Evolutionary conservation across 1,140 invertebrate species (phyloP).

Genomic region (Eurosta solidaginis): DNA sequence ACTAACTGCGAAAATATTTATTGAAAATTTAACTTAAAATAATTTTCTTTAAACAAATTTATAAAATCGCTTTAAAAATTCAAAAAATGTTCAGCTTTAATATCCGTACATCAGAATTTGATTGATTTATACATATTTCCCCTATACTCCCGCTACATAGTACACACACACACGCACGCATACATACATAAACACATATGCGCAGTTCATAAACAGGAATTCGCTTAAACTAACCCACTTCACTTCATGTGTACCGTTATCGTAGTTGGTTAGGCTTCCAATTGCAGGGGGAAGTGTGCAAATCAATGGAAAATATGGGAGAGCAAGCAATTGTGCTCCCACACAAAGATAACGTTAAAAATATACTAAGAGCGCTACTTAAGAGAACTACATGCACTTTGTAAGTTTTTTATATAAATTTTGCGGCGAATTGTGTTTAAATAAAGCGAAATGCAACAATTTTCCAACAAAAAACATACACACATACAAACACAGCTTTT

Average conservation of each 20-base stretch:
- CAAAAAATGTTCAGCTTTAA: slow-evolving; percentile 15
- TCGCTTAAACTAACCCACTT: background rate
- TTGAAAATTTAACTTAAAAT: too few relatives aligned
- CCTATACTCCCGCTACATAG: too few relatives aligned
- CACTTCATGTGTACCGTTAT: background rate
- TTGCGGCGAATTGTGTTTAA: slow-evolving; percentile 10
- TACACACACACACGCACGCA: background rate
- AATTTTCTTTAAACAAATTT: background rate
- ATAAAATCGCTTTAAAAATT: background rate
- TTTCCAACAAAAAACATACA: slow-evolving; percentile 46
- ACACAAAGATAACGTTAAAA: background rate
- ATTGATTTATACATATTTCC: slow-evolving; percentile 5
- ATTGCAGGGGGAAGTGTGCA: background rate
- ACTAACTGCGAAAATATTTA: too few relatives aligned
- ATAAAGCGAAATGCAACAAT: slow-evolving; percentile 57
- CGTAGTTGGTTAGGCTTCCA: background rate
- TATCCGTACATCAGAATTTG: slow-evolving; percentile 25
- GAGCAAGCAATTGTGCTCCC: background rate
- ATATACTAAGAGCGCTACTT: background rate
- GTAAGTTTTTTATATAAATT: background rate
- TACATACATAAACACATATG: background rate
- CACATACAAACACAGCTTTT: background rate
- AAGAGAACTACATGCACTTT: background rate
- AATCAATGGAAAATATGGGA: background rate
- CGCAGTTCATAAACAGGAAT: background rate